These are phyloP conservation scores for Drepanosiphum platanoidis DNA, from an alignment of 2,888 invertebrate species.

Conservation along the genomic window DNA sequence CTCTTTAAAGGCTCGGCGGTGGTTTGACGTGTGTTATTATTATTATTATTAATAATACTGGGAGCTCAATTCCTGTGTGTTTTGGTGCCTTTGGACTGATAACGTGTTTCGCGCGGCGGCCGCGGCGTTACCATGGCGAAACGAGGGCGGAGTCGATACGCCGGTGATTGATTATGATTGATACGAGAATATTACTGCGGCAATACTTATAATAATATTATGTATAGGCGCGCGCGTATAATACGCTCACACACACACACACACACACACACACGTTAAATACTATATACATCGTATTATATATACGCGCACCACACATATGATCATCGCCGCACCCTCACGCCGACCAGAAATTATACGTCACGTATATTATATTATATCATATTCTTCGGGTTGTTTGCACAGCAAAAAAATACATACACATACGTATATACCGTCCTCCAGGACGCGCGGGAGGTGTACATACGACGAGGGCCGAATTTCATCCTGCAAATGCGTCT, in stretches of 20 bases:
- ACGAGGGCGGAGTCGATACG: constrained; percentile 47
- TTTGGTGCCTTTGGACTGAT: constrained; percentile 47
- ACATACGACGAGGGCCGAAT: not conserved
- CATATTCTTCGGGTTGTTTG: not conserved
- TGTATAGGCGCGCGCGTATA: not conserved
- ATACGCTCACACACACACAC: not conserved
- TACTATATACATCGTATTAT: too few species aligned
- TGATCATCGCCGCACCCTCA: not conserved
- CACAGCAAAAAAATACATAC: not conserved
- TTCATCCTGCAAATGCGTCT: not conserved
- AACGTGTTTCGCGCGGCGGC: constrained; percentile 43
- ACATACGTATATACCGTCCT: not conserved
- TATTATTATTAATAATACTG: constrained; percentile 32
- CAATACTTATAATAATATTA: constrained; percentile 40
- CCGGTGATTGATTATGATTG: constrained; percentile 64
- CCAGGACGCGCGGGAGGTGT: too few species aligned
- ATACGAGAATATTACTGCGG: constrained; percentile 52
- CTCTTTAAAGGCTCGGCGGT: constrained; percentile 9
- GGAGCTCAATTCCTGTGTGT: constrained; percentile 25
- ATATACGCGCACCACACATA: not conserved
- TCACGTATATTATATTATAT: not conserved
- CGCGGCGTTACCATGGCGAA: constrained; percentile 60
- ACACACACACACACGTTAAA: too few species aligned
- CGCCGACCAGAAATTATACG: not conserved
- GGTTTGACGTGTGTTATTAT: constrained; percentile 13